Evolutionary conservation across 2,113 vertebrate genomes (phyloP).

Genomic region (Pangasianodon hypophthalmus): DNA sequence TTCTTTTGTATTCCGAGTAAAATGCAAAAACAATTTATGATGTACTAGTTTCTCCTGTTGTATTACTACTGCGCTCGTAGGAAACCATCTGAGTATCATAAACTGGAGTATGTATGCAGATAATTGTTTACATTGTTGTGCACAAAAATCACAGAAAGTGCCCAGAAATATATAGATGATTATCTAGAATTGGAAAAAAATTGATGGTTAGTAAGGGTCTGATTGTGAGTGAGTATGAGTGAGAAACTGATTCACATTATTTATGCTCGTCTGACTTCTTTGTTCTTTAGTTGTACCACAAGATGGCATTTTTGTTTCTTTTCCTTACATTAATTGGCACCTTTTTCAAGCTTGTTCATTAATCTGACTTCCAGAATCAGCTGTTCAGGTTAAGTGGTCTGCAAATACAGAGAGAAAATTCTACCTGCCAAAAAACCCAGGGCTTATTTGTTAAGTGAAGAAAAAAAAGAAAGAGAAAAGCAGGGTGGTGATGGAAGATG

Average conservation of each 20-base stretch:
- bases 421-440: neutral
- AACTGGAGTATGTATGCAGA: conserved; percentile 28
- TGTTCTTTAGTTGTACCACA: conserved; percentile 50
- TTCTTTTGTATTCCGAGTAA: conserved; percentile 88
- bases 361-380: conserved; percentile 15
- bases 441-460: neutral
- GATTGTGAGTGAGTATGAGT: neutral
- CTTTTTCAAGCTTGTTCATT: neutral
- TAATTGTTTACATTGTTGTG: conserved; percentile 47
- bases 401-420: neutral
- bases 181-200: neutral
- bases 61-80: conserved; percentile 80
- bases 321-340: conserved; percentile 18
- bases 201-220: neutral
- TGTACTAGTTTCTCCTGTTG: conserved; percentile 87
- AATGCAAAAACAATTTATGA: conserved; percentile 87
- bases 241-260: conserved; percentile 15
- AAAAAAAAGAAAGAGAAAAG: neutral
- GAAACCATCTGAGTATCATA: conserved; percentile 49
- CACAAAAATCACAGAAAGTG: conserved; percentile 52
- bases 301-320: conserved; percentile 54
- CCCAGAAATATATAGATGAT: conserved; percentile 33
- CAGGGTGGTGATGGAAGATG: neutral
- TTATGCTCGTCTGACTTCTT: conserved; percentile 1
- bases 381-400: conserved; percentile 5